These are phyloP conservation scores for Drymodes brunneopygia DNA, from an alignment of 2,113 vertebrate genomes.

Conservation along the genomic window DNA sequence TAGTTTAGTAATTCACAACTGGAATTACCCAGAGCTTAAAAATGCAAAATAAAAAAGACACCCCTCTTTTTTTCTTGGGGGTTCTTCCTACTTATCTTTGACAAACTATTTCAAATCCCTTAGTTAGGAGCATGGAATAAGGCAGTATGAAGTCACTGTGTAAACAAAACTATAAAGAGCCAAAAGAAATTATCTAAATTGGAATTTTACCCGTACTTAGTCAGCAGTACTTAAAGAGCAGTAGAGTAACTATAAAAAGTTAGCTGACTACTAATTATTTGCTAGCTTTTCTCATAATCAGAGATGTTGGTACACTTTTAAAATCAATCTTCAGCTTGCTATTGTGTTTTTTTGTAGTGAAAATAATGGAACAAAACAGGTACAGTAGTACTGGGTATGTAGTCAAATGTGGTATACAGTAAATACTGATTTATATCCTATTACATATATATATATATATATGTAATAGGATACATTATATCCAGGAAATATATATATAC, in stretches of 20 bases:
- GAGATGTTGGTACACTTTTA: background rate
- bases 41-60: background rate
- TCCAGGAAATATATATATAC: too few species aligned
- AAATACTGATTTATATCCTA: background rate
- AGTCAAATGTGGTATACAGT: background rate
- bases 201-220: background rate
- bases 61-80: accelerated
- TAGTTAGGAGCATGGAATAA: background rate
- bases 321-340: background rate
- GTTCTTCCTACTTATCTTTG: background rate
- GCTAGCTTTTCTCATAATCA: background rate
- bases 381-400: background rate
- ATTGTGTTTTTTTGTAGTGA: background rate
- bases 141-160: background rate
- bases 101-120: background rate
- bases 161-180: background rate
- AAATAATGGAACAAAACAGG: background rate
- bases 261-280: background rate
- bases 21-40: background rate
- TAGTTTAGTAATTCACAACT: background rate
- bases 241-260: background rate
- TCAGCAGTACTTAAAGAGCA: background rate
- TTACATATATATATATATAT: too few species aligned
- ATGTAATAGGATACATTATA: too few species aligned
- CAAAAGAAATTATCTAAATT: background rate